Conservation (phyloP, 2,888 invertebrate species). For the Tethea ocularis region DNA sequence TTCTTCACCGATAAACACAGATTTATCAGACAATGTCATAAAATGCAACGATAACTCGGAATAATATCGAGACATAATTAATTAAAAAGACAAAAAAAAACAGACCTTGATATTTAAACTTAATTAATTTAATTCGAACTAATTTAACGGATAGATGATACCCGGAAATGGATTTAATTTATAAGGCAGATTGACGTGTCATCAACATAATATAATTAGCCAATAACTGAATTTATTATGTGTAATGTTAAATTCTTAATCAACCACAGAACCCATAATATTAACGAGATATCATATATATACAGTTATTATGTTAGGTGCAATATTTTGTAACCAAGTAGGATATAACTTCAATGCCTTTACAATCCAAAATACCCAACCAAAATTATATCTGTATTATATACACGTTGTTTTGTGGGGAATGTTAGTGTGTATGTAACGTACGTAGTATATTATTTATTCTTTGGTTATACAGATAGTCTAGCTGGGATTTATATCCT, state of each 20-base stretch:
- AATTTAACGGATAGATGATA: not conserved
- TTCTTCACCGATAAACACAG: no score
- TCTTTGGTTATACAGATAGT: no score
- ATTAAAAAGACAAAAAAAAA: not conserved
- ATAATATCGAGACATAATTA: not conserved
- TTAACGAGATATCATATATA: no score
- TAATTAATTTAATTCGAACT: not conserved
- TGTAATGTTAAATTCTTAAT: not conserved
- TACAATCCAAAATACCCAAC: no score
- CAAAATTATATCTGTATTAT: no score
- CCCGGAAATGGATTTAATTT: not conserved
- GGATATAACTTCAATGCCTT: no score
- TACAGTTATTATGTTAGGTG: no score
- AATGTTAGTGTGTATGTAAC: no score
- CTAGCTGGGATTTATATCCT: no score
- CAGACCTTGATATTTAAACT: constrained; percentile 1
- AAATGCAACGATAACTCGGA: not conserved
- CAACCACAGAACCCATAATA: not conserved
- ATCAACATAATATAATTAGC: not conserved
- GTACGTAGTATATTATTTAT: no score
- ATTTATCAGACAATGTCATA: not conserved
- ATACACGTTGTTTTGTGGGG: no score
- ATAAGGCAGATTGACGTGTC: not conserved
- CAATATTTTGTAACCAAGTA: no score
- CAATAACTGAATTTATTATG: not conserved